Evolutionary conservation across 2,797 vertebrate genomes (phyloP).

Genomic region (Chaetodon trifasciatus): DNA sequence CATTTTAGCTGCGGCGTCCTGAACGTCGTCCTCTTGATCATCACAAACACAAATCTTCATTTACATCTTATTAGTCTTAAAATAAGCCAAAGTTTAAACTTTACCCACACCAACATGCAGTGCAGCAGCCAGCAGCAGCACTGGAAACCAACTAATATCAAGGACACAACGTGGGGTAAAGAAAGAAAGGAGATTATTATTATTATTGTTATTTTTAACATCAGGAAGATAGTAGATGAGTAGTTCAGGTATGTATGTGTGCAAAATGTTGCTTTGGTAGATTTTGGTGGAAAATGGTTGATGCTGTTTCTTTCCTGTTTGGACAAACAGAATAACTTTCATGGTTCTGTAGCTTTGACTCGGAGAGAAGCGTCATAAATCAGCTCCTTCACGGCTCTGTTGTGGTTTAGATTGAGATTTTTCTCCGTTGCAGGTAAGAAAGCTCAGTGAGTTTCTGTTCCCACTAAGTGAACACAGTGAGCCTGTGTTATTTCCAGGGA

Average conservation of each 20-base stretch:
- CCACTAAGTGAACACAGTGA: constrained; percentile 61
- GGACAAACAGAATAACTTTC: not conserved
- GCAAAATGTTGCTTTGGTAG: not conserved
- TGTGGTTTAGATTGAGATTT: constrained; percentile 39
- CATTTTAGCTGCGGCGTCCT: not conserved
- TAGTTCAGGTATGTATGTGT: not conserved
- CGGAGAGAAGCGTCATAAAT: not conserved
- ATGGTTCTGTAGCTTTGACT: not conserved
- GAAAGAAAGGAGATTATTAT: too few relatives aligned
- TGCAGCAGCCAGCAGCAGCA: not conserved
- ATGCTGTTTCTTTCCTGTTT: not conserved
- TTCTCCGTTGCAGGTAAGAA: constrained; percentile 33
- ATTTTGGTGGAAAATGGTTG: not conserved
- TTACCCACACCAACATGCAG: not conserved
- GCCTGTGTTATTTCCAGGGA: constrained; percentile 49
- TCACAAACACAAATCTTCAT: not conserved
- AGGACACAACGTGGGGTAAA: too few relatives aligned
- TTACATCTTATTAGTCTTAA: not conserved
- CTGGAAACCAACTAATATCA: too few relatives aligned
- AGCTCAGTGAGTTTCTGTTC: constrained; percentile 57
- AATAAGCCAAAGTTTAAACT: not conserved
- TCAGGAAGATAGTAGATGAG: too few relatives aligned
- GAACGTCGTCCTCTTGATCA: not conserved
- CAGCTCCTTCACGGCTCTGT: not conserved
- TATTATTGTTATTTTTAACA: too few relatives aligned